These are phyloP conservation scores for Drosophila siamana DNA, from an alignment of 2,888 invertebrate genomes.

Conservation along the genomic window DNA sequence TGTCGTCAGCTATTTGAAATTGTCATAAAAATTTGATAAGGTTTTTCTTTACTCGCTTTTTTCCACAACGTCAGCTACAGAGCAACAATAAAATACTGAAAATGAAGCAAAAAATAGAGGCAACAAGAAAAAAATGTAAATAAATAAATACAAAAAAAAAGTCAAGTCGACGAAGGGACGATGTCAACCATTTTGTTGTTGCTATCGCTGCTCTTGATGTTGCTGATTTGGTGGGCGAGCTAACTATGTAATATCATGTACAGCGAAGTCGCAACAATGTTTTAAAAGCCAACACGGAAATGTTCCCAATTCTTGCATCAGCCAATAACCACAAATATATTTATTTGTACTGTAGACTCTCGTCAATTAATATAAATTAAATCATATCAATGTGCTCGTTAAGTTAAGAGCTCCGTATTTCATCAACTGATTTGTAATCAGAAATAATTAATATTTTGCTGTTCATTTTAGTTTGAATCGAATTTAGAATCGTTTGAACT, in stretches of 20 bases:
- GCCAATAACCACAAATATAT: no score
- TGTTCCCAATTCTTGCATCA: no score
- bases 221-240: constrained; percentile 20
- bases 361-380: no score
- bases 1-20: constrained; percentile 75
- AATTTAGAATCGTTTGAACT: no score
- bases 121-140: constrained; percentile 14
- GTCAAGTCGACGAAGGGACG: constrained; percentile 17
- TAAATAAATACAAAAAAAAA: constrained; percentile 17
- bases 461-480: no score
- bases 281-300: constrained; percentile 10
- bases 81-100: constrained; percentile 32
- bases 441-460: no score
- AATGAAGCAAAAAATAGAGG: constrained; percentile 26
- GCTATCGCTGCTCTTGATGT: constrained; percentile 16
- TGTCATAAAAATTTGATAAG: constrained; percentile 75
- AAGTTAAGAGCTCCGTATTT: no score
- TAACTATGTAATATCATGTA: constrained; percentile 45
- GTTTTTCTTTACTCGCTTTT: constrained; percentile 50
- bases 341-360: no score
- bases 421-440: no score
- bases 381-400: no score
- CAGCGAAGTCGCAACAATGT: constrained; percentile 6
- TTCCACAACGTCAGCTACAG: constrained; percentile 50
- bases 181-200: constrained; percentile 55